Base-by-base conservation (phyloP, 2,113 vertebrate species). In the Bubo bubo region DNA sequence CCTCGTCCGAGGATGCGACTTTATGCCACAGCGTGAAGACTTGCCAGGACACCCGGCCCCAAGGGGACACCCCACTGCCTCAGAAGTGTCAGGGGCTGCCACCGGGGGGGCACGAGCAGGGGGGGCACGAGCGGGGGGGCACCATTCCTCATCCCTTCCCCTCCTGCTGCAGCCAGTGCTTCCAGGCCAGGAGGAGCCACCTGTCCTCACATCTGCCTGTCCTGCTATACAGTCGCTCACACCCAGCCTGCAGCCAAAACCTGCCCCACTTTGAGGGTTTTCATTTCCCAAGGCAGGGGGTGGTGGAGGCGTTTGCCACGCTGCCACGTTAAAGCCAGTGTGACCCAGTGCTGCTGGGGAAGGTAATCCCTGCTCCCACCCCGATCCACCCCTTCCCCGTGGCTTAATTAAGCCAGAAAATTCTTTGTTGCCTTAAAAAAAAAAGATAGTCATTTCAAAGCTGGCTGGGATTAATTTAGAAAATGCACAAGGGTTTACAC, bases 271-370 rank as follows among this genome's bases (percentile, higher is more conserved):
- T 20, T 2, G 18, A 39, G 74, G 47, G 17, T 6, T 34, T 26
- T 8, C 24, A 2, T 19, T 10, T 35, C 10, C 45, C 45, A 7
- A 30, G 32, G 50, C 12, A 8, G 28, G 32, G 30, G 35, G 15
- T 3, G 3, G 11, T 5, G 4, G 30, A 28, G 32, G 50, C 2
- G 3, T 35, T 43, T 8, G 2, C 41, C 34, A 16, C 13, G 2
- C 28, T 0, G 41, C 8, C 60, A 34, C 32, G 2, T 27, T 32
- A 8, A 8, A 59, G 77, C 32, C 43, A 27, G 21, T 3, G 30
- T 27, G 87, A 34, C 8, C 53, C 1, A 18, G 53, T 12, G n/a
- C 64, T 39, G 66, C 67, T 24, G 77, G n/a, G 4, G 59, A 8
- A 37, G 62, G 87, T 23, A 52, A 82, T 32, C 45, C 32, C 35